A percentile compares a stretch with the other conserved stretches of the same genome.
phyloP scores from a whole-genome alignment of 2,888 invertebrate species.

The Coenonympha arcania region DNA sequence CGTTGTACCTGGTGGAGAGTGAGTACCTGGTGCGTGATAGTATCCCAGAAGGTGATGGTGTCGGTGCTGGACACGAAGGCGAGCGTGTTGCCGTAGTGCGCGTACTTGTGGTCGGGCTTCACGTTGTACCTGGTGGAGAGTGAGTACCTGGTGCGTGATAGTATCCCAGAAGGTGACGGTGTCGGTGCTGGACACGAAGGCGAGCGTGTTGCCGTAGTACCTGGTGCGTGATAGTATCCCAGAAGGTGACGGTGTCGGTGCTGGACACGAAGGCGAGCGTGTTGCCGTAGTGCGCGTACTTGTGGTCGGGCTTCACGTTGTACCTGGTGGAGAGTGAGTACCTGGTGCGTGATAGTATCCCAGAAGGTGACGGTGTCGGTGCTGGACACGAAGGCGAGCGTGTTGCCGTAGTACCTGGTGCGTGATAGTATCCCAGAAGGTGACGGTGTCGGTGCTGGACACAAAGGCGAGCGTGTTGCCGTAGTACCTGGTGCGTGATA shows the following conservation, averaged over 20 bases:
- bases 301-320: conserved; percentile 94
- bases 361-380: conserved; percentile 92
- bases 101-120: conserved; percentile 96
- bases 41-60: conserved; percentile 95
- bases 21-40: conserved; percentile 88
- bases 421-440: conserved; percentile 95
- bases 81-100: conserved; percentile 93
- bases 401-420: conserved; percentile 92
- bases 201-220: conserved; percentile 93
- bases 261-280: conserved; percentile 98
- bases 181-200: conserved; percentile 93
- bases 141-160: conserved; percentile 89
- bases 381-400: conserved; percentile 96
- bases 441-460: conserved; percentile 87
- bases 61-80: conserved; percentile 86
- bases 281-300: conserved; percentile 95
- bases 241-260: conserved; percentile 90
- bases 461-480: too few species aligned
- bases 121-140: too few species aligned
- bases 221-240: conserved; percentile 94
- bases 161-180: conserved; percentile 96
- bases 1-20: too few species aligned
- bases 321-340: too few species aligned
- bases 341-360: conserved; percentile 92
- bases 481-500: conserved; percentile 88